Percentiles rank a stretch among this genome's conserved stretches.
These are phyloP conservation scores for Pomacea maculata DNA, from an alignment of 1,140 invertebrate species.

Conservation along the genomic window DNA sequence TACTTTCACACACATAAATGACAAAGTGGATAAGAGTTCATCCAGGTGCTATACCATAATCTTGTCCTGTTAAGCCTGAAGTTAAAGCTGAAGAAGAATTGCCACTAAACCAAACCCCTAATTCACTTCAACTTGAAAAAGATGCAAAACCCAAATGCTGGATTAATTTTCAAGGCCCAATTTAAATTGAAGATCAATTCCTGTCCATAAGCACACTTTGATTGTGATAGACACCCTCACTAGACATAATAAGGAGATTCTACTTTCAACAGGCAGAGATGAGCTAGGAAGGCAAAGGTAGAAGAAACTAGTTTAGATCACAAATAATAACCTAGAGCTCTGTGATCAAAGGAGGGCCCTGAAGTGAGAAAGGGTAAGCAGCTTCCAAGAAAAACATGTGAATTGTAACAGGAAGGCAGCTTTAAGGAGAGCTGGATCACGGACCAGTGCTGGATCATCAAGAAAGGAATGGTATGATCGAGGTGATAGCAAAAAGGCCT, in stretches of 20 bases:
- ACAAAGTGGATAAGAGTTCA: no score
- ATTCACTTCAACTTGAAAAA: no score
- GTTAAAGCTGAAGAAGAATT: no score
- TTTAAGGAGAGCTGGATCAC: neutral
- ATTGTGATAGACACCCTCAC: neutral
- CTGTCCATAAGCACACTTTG: neutral
- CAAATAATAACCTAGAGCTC: neutral
- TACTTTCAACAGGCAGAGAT: neutral
- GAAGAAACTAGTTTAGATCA: neutral
- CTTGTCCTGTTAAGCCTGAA: no score
- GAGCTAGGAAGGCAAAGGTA: neutral
- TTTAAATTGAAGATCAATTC: no score
- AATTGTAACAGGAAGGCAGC: neutral
- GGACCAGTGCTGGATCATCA: no score
- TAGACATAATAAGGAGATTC: no score
- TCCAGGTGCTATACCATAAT: no score
- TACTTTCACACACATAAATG: no score
- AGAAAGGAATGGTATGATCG: neutral
- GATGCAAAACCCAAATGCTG: no score
- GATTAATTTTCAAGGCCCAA: no score
- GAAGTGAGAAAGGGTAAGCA: neutral
- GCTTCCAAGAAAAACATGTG: neutral
- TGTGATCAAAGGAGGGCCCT: neutral
- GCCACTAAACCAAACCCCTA: no score
- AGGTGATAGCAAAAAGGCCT: neutral